Evolutionary conservation across 1,140 invertebrate species (phyloP).

Genomic region (Nasonia vitripennis): DNA sequence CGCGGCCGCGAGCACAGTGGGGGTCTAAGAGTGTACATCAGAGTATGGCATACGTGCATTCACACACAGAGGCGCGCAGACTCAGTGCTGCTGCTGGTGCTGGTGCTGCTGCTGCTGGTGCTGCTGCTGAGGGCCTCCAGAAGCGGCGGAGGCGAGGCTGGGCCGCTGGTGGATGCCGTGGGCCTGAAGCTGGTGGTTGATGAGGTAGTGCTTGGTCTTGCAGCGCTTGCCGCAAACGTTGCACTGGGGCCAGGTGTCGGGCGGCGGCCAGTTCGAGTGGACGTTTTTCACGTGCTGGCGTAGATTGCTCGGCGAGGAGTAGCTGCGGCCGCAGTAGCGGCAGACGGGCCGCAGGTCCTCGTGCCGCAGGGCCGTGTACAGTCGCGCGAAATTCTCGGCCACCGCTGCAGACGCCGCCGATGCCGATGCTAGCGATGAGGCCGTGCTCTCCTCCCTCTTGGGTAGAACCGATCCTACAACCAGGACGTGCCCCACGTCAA

Average conservation of each 20-base stretch:
- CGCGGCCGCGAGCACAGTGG: no score
- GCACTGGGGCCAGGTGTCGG: conserved; percentile 83
- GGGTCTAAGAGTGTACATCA: neutral
- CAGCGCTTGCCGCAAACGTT: conserved; percentile 84
- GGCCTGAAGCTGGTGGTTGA: conserved; percentile 84
- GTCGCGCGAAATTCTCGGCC: conserved; percentile 69
- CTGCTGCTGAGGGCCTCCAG: conserved; percentile 54
- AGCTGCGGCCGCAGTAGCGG: conserved; percentile 81
- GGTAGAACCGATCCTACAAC: conserved; percentile 75
- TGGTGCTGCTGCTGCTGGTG: conserved; percentile 61
- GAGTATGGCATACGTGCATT: neutral
- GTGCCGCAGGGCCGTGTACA: conserved; percentile 69
- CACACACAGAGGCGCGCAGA: neutral
- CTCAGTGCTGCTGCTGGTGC: conserved; percentile 57
- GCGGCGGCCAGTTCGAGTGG: conserved; percentile 80
- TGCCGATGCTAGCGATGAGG: conserved; percentile 36
- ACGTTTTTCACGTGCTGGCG: conserved; percentile 84
- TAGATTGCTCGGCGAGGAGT: conserved; percentile 82
- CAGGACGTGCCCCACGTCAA: conserved; percentile 68
- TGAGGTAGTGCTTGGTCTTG: conserved; percentile 86
- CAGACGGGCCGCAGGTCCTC: conserved; percentile 77
- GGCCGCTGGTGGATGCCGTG: conserved; percentile 81
- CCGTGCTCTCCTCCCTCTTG: conserved; percentile 73
- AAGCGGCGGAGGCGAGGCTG: conserved; percentile 51
- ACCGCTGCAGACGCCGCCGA: neutral